Base-by-base conservation (phyloP, 2,113 vertebrate species). In the Pachypanchax playfairii region DNA sequence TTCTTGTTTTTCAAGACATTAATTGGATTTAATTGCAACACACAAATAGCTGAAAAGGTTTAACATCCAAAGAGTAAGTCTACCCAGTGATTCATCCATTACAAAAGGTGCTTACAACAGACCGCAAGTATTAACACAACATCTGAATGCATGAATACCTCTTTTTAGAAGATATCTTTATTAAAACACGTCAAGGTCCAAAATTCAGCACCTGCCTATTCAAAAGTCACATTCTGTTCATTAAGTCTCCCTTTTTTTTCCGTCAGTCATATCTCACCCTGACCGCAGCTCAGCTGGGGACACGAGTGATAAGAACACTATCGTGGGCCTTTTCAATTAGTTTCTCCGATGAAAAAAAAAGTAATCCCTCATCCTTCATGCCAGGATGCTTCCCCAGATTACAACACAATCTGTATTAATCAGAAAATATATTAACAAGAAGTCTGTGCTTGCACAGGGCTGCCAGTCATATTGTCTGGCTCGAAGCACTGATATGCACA, bases 301-400 rank as follows among this genome's bases (percentile, higher is more conserved):
- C 79, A 64, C 6, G 51, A 76, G 49, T 55, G 86, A 89, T 90
- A 89, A 87, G 78, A 57, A 60, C 85, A 53, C 73, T 70, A 77
- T 82, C 59, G 53, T 36, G 64, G 73, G 56, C 70, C 70, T 82
- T 86, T 88, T 89, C 85, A 90, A 88, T 90, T 89, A 86, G 76
- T 87, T 90, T 88, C 72, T 54, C 51, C 69, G 80, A 83, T 82
- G 80, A 85, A 63, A 24, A 41, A 59, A 82, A 87, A 50, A 75
- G 69, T 85, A 88, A 88, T 87, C 83, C 59, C 82, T 81, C 73
- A 84, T 84, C 77, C 80, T 87, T 89, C 83, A 86, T 85, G 87
- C 84, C 82, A 83, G 82, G 77, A 89, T 85, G 82, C 82, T 70
- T 80, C 73, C 68, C 66, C 64, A 83, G 80, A 90, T 88, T 87